These are phyloP conservation scores for Chalcosyrphus nemorum DNA, from an alignment of 2,888 invertebrate species.

Conservation along the genomic window DNA sequence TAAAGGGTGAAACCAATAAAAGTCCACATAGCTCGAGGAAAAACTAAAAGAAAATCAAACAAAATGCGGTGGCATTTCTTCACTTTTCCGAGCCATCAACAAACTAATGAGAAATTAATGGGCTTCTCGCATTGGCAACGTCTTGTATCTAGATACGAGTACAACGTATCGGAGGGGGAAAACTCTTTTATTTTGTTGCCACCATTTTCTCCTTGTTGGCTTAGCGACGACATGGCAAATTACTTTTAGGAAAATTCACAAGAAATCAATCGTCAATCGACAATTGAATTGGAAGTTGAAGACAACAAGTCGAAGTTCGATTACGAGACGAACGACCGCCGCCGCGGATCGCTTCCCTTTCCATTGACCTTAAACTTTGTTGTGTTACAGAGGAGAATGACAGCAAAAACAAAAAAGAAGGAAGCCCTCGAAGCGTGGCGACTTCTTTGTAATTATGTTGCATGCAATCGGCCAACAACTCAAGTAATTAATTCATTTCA, in stretches of 20 bases:
- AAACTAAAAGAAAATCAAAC: conserved; percentile 35
- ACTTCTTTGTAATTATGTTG: conserved; percentile 59
- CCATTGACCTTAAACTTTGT: conserved; percentile 58
- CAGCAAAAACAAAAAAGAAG: too few relatives aligned
- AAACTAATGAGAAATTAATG: conserved; percentile 67
- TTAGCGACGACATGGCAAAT: conserved; percentile 17
- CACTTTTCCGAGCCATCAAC: conserved; percentile 52
- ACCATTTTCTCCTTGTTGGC: conserved; percentile 49
- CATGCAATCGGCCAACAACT: conserved; percentile 53
- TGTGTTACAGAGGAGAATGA: neutral
- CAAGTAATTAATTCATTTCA: conserved; percentile 69
- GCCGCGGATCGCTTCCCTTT: neutral
- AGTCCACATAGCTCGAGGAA: neutral
- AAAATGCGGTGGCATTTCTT: conserved; percentile 44
- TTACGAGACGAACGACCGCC: conserved; percentile 1
- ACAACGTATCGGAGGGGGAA: too few relatives aligned
- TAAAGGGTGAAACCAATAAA: conserved; percentile 60
- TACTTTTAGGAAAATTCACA: conserved; percentile 14
- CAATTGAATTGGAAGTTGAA: conserved; percentile 25
- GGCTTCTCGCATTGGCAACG: conserved; percentile 29
- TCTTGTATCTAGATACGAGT: neutral
- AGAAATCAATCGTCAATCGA: conserved; percentile 53
- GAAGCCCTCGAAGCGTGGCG: conserved; percentile 55
- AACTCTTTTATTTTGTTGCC: too few relatives aligned
- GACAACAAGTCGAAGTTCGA: conserved; percentile 37